These are phyloP conservation scores for Naja naja DNA, from an alignment of 2,113 vertebrate species.

Conservation along the genomic window DNA sequence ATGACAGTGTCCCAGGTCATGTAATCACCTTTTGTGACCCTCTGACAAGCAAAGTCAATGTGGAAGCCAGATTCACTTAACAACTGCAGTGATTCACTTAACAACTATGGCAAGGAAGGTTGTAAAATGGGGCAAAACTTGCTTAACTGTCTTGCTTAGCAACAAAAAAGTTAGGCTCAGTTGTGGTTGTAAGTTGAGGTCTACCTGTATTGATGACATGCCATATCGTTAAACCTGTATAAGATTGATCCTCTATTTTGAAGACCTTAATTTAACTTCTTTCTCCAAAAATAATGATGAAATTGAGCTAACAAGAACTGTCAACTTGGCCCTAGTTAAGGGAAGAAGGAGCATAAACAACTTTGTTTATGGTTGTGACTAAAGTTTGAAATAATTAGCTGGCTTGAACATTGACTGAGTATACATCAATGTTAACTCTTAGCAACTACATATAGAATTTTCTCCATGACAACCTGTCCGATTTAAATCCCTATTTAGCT, in stretches of 20 bases:
- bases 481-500: not conserved
- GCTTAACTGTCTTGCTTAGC: too few relatives aligned
- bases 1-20: too few relatives aligned
- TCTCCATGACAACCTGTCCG: not conserved
- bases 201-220: too few relatives aligned
- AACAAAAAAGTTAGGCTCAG: too few relatives aligned
- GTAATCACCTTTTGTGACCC: too few relatives aligned
- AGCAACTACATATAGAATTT: not conserved
- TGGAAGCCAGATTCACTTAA: too few relatives aligned
- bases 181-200: too few relatives aligned
- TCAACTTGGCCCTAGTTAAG: not conserved
- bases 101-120: too few relatives aligned
- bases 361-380: too few relatives aligned
- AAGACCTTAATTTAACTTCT: not conserved
- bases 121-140: too few relatives aligned
- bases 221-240: not conserved
- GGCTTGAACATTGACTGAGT: not conserved
- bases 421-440: not conserved
- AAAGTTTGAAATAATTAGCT: not conserved
- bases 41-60: too few relatives aligned
- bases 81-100: too few relatives aligned
- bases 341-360: not conserved
- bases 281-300: not conserved
- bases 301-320: not conserved
- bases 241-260: not conserved